Percentiles rank a stretch among this genome's conserved stretches.
Conservation (phyloP, 2,797 vertebrate genomes). For the Enteromius radiatus region DNA sequence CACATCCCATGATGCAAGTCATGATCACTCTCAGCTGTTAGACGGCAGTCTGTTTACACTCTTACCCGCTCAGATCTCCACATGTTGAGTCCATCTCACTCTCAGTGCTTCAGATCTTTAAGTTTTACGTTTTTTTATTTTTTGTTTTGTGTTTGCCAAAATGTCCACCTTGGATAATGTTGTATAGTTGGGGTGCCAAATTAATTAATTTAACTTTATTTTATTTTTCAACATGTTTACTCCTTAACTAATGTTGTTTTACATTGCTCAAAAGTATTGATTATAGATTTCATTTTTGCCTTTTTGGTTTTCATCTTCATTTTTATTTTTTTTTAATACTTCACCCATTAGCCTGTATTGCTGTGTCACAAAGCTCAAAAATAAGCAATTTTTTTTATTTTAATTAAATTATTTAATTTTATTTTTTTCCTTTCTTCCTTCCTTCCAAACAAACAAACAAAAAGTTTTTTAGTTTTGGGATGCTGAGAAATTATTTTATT, state of each 20-base stretch:
- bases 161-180: not conserved
- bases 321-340: too few relatives aligned
- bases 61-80: conserved; percentile 31
- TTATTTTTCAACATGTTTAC: not conserved
- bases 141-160: not conserved
- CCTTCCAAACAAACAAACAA: too few relatives aligned
- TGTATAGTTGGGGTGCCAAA: not conserved
- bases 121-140: not conserved
- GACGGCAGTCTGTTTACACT: conserved; percentile 28
- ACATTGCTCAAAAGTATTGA: not conserved
- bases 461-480: too few relatives aligned
- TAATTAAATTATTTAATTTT: too few relatives aligned
- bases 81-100: conserved; percentile 59
- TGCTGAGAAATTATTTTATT: too few relatives aligned
- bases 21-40: conserved; percentile 53
- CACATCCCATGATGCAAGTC: conserved; percentile 42
- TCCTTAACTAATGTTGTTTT: not conserved
- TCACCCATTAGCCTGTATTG: not conserved
- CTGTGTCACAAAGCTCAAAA: not conserved
- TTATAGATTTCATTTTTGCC: too few relatives aligned
- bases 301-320: too few relatives aligned
- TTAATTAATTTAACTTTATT: too few relatives aligned
- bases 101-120: conserved; percentile 18
- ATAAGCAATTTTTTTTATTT: too few relatives aligned
- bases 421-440: too few relatives aligned